Evolutionary conservation across 2,888 invertebrate species (phyloP).

Genomic region (Chouioia cunea): DNA sequence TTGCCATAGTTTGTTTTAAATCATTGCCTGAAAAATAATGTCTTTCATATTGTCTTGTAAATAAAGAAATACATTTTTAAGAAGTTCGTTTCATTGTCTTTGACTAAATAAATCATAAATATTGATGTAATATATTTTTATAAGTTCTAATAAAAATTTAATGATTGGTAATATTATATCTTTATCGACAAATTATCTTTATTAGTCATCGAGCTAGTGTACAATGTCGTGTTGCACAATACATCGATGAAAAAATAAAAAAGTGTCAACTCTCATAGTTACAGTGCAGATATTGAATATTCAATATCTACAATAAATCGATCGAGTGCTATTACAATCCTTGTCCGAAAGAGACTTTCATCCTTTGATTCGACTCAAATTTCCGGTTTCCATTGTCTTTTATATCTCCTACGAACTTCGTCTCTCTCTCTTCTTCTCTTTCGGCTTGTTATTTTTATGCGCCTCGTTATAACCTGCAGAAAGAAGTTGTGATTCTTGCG

Average conservation of each 20-base stretch:
- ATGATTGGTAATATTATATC: too few species aligned
- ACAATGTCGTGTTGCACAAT: too few species aligned
- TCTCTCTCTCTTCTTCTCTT: conserved; percentile 36
- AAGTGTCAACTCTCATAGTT: conserved; percentile 1
- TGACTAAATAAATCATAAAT: too few species aligned
- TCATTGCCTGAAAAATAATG: not conserved
- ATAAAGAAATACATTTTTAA: too few species aligned
- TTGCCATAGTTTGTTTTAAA: not conserved
- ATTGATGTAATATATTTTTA: too few species aligned
- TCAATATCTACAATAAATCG: conserved; percentile 39
- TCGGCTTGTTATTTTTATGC: conserved; percentile 35
- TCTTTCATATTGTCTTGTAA: too few species aligned
- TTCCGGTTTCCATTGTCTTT: conserved; percentile 61
- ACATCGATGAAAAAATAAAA: not conserved
- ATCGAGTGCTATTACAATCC: conserved; percentile 27
- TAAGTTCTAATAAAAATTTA: too few species aligned
- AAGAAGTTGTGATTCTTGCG: conserved; percentile 53
- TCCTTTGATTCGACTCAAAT: conserved; percentile 57
- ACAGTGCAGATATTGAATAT: conserved; percentile 26
- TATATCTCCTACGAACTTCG: conserved; percentile 5
- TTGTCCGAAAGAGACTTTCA: conserved; percentile 47
- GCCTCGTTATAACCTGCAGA: conserved; percentile 37
- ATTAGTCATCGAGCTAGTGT: too few species aligned
- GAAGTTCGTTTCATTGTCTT: too few species aligned
- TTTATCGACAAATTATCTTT: too few species aligned